A percentile compares a stretch with the other conserved stretches of the same genome.
These are phyloP conservation scores for Trichopoda pennipes DNA, from an alignment of 2,888 invertebrate species.

Conservation along the genomic window DNA sequence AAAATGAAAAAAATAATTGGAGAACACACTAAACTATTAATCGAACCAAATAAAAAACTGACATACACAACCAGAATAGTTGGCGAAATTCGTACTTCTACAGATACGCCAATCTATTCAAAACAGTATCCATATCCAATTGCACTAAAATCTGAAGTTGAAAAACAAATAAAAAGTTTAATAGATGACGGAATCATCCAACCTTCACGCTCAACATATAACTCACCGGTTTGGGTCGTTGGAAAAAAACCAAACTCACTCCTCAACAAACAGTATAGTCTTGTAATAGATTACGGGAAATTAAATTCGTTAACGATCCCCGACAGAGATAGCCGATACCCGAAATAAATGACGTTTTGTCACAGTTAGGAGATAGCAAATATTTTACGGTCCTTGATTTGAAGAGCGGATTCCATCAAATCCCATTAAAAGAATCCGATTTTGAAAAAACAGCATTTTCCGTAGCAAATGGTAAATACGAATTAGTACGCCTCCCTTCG, in stretches of 20 bases:
- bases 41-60: slow-evolving; percentile 13
- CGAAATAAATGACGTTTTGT: slow-evolving; percentile 45
- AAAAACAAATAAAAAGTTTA: slow-evolving; percentile 13
- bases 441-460: slow-evolving; percentile 53
- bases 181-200: neutral
- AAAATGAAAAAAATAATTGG: no score
- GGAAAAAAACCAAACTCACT: neutral
- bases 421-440: slow-evolving; percentile 36
- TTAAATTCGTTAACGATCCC: slow-evolving; percentile 47
- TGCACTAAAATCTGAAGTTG: slow-evolving; percentile 21
- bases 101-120: no score
- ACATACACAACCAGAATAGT: neutral
- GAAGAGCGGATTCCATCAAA: no score
- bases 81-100: neutral
- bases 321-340: slow-evolving; percentile 18
- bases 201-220: slow-evolving; percentile 3
- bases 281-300: slow-evolving; percentile 39
- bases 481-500: no score
- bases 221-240: no score
- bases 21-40: neutral
- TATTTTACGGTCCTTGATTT: no score
- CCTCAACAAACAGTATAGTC: neutral
- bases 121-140: slow-evolving; percentile 15
- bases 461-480: no score
- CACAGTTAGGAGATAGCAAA: neutral